Evolutionary conservation across 2,113 vertebrate genomes (phyloP), one percentile per base, ranked within the genome.

Genomic region (Helogale parvula): DNA sequence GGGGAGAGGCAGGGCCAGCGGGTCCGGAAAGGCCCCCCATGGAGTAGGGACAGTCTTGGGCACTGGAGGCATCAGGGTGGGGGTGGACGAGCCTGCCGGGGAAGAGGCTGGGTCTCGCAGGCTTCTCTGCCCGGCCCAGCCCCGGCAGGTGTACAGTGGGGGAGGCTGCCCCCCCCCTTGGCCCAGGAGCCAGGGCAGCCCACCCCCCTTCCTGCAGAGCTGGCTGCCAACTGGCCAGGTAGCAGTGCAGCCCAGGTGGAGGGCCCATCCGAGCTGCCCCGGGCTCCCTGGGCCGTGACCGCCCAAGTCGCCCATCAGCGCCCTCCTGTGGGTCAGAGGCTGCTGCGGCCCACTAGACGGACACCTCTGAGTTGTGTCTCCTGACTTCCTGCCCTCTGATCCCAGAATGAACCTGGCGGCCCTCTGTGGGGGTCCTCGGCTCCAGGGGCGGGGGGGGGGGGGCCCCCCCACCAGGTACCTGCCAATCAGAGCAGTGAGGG

Each of bases 101-200:
- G 35, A 33, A 63, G 50, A 16, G 38, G 19, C 66, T 27, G 35
- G 19, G 16, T 54, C 54, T 79, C 33, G 9, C 16, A 7, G 69
- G 19, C n/a, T 17, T 23, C 69, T 38, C 17, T 4, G 33, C 66
- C 25, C 14, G 1, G 3, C 41, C 38, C 25, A 16, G 72, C 38
- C 72, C 72, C 0, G 1, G 38, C 15, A 6, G 27, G 72, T 35
- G 7, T 2, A 2, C 0, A 9, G 57, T 1, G 0, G 10, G 23
- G 66, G 57, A 2, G n/a, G 35, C 25, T n/a, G 17, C 27, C 4
- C 3, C 11, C 47, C 45, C 7, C 54, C 63, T 15, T 0, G 4
- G 31, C 63, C 15, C 19, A 6, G 4, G 33, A 35, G 15, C 11
- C 2, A 5, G 7, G 1, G 29, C 35, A 0, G 9, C 71, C 35